Evolutionary conservation across 1,140 invertebrate genomes (phyloP), one percentile per base, ranked within the genome.

Genomic region (Bombus huntii): DNA sequence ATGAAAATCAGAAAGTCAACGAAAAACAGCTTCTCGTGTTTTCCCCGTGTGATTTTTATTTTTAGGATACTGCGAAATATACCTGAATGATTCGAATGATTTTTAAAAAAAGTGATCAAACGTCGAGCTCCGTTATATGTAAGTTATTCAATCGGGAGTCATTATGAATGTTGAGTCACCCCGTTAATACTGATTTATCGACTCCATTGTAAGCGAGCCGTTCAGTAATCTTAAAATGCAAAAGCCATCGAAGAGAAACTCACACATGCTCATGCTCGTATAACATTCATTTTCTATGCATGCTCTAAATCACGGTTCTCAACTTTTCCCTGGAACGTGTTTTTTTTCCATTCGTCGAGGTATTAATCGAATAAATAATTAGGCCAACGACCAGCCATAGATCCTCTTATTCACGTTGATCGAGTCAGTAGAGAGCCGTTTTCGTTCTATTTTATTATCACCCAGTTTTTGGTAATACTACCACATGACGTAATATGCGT

Each of bases 251-350:
- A 89, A 81, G 79, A 90, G 81, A 92, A 83, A 79, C 89, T 91
- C 87, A 79, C 74, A 71, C 92, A 93, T 93, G 92, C 92, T 85
- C 92, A 92, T 93, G 92, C 91, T 87, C 70, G 59, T 83, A 74
- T 87, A 77, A 88, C 85, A 78, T 81, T 42, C 72, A 82, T 62
- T 47, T 68, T 85, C 68, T 83, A 77, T 81, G 78, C 90, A 88
- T 90, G 89, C 89, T 88, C 65, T 34, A 42, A 85, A 59, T 74
- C 8, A 31, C 57, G 79, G 37, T 83, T 83, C 72, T 68, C 62
- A 57, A 77, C 22, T 65, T 44, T 79, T 22, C 62, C 34, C 12
- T 10, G 22, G 6, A 39, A 83, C 59, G 34, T 28, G 62, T 12
- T 13, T 8, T 37, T 37, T 37, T 9, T 28, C 6, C 47, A 22